Base-by-base conservation (phyloP, 1,140 invertebrate species). In the Drosophila murphyi region DNA sequence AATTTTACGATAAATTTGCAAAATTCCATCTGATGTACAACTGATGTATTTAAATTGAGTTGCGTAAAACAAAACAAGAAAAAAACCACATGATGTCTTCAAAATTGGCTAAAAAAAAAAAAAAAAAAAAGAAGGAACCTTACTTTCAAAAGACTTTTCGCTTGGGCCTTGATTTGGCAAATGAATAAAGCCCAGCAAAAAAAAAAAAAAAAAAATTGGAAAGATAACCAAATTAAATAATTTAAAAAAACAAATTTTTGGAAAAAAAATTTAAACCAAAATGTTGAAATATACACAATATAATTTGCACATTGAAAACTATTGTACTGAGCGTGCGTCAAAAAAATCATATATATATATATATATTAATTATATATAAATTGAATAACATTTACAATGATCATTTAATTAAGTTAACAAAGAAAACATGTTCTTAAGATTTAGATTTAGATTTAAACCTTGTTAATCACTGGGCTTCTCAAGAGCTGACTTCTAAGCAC, bases 11-110 rank as follows among this genome's bases (percentile, higher is more conserved):
- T 80, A 80, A 20, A 88, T 88, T 88, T 85, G 85, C 85, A 80
- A 78, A 68, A 20, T 20, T 57, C 78, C 74, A 88, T 72, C 72
- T 87, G 88, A 88, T 78, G 62, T 76, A 83, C 56, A 59, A 65
- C 29, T 65, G 29, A 20, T 20, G 20, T 20, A 20, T 20, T 20
- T 88, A 68, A 78, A 67, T 67, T 80, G 80, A 72, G 72, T 83
- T 80, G 80, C 73, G 59, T 71, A 74, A 41, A 45, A 31, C 12
- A 48, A 34, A 29, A 43, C 31, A 62, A 12, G 55, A 39, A 34
- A 39, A 61, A 62, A 89, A 89, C 80, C 86, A 89, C 86, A 78
- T 89, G 86, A 81, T 89, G 85, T 89, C 86, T 89, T 89, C 85
- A 89, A 85, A 90, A 81, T 89, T 88, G 81, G 71, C 78, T 87